phyloP scores from a whole-genome alignment of 2,797 vertebrate species.

The Pteronotus mesoamericanus region DNA sequence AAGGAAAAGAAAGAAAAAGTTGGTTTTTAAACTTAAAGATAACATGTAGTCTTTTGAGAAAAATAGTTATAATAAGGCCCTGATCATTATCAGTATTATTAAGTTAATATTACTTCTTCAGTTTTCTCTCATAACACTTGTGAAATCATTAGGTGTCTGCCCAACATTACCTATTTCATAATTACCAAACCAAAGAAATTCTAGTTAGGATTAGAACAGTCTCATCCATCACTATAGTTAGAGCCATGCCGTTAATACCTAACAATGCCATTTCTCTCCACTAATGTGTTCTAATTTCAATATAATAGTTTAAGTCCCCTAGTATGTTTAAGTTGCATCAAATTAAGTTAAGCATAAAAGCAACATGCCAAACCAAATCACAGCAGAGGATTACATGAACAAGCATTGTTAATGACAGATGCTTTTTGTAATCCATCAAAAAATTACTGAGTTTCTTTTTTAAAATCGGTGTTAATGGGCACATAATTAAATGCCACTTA shows the following conservation, averaged over 20 bases:
- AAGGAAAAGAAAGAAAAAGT: not conserved
- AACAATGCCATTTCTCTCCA: not conserved
- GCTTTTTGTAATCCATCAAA: slow-evolving; percentile 43
- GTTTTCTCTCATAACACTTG: slow-evolving; percentile 18
- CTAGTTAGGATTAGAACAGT: slow-evolving; percentile 6
- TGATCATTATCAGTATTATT: not conserved
- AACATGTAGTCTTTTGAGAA: not conserved
- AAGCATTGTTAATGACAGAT: slow-evolving; percentile 36
- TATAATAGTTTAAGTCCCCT: not conserved
- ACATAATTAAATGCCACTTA: slow-evolving; percentile 66
- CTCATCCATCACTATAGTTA: not conserved
- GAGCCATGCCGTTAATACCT: not conserved
- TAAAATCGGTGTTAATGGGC: slow-evolving; percentile 25
- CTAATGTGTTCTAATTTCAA: not conserved
- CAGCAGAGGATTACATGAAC: slow-evolving; percentile 23
- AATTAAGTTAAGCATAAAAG: slow-evolving; percentile 53
- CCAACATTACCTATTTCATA: not conserved
- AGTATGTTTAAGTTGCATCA: slow-evolving; percentile 44
- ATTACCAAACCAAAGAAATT: slow-evolving; percentile 18
- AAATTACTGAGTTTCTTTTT: not conserved
- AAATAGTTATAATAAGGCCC: not conserved
- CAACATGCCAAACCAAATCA: slow-evolving; percentile 42
- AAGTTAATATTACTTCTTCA: not conserved
- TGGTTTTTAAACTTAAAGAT: slow-evolving; percentile 34
- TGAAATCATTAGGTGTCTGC: slow-evolving; percentile 9